phyloP scores from a whole-genome alignment of 2,888 invertebrate genomes.

The Tricholauxania praeusta region DNA sequence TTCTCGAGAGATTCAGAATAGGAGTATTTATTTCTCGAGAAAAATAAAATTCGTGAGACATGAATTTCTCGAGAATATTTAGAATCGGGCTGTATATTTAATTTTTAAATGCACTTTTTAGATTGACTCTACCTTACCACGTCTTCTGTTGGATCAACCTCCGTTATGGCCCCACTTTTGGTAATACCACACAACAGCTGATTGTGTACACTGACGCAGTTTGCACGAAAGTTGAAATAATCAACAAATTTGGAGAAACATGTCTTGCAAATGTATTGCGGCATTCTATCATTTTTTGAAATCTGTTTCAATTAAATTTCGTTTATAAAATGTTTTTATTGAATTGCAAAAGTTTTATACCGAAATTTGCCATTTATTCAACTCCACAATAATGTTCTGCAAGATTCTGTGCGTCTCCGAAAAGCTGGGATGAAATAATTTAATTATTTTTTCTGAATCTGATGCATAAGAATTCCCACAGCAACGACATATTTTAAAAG shows the following conservation, averaged over 20 bases:
- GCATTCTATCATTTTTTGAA: neutral
- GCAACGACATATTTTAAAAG: neutral
- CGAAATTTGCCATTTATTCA: neutral
- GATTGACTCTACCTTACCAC: too few species aligned
- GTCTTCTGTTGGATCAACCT: too few species aligned
- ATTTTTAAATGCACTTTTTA: too few species aligned
- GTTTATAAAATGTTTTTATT: too few species aligned
- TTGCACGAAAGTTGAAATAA: neutral
- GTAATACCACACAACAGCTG: neutral
- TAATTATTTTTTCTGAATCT: neutral
- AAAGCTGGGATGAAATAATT: neutral
- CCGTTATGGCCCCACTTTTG: too few species aligned
- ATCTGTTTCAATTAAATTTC: neutral
- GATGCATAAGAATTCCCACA: neutral
- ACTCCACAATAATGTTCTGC: neutral
- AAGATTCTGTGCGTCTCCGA: neutral
- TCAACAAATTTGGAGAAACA: neutral
- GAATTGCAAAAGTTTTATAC: neutral
- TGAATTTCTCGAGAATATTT: too few species aligned
- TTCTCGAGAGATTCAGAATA: too few species aligned
- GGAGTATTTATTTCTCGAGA: too few species aligned
- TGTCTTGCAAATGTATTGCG: neutral
- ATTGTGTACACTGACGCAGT: neutral
- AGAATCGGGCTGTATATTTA: too few species aligned
- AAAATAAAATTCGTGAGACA: too few species aligned